Percentiles rank a stretch among this genome's conserved stretches.
phyloP scores from a whole-genome alignment of 2,797 vertebrate genomes.

The Eulemur coronatus region DNA sequence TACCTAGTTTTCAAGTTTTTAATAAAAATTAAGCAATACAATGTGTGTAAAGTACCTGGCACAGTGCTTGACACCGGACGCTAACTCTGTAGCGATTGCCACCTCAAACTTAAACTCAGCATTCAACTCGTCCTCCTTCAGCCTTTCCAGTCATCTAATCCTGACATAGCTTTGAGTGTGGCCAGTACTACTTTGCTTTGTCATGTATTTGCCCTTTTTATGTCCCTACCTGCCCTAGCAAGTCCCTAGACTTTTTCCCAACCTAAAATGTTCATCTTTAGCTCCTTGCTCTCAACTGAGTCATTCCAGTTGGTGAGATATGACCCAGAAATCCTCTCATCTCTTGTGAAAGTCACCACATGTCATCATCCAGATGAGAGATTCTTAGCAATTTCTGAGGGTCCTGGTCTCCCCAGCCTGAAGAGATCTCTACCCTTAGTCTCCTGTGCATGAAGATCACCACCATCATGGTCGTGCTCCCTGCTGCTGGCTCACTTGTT shows the following conservation, averaged over 20 bases:
- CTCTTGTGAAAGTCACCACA: background rate
- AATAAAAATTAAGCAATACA: background rate
- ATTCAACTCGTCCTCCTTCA: background rate
- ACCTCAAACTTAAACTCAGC: constrained; percentile 2
- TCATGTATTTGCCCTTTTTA: background rate
- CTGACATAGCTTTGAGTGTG: background rate
- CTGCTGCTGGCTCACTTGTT: background rate
- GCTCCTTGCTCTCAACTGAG: background rate
- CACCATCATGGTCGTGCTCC: background rate
- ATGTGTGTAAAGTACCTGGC: background rate
- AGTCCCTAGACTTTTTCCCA: background rate
- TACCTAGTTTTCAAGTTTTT: background rate
- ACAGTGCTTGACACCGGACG: background rate
- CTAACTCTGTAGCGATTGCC: background rate
- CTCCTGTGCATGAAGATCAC: background rate
- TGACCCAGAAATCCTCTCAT: background rate
- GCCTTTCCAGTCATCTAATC: background rate
- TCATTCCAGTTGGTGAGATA: background rate
- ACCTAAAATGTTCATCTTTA: background rate
- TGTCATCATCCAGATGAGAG: background rate
- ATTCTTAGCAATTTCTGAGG: background rate
- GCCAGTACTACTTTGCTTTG: background rate
- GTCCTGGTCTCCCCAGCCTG: background rate
- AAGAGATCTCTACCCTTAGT: background rate
- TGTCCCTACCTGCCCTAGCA: rapidly evolving